phyloP scores from a whole-genome alignment of 2,888 invertebrate genomes.

The Netelia virgata region DNA sequence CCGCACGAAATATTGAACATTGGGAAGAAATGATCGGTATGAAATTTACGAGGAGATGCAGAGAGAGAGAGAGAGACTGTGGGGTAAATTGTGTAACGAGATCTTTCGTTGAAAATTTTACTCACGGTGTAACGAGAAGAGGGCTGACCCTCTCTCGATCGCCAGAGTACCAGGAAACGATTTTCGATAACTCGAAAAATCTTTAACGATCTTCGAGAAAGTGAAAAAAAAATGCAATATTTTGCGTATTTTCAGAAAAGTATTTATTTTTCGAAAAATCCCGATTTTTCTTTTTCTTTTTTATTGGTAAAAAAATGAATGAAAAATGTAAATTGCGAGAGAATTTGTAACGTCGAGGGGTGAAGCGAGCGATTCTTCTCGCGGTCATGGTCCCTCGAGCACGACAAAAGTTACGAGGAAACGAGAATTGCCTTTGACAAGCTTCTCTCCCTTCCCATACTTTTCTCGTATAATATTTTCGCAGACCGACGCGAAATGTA shows the following conservation, averaged over 20 bases:
- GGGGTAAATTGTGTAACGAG: slow-evolving; percentile 11
- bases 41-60: neutral
- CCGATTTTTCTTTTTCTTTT: neutral
- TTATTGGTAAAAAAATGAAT: neutral
- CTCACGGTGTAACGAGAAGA: neutral
- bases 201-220: slow-evolving; percentile 56
- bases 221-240: neutral
- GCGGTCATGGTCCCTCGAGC: slow-evolving; percentile 52
- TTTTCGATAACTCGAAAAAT: slow-evolving; percentile 15
- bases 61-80: slow-evolving; percentile 2
- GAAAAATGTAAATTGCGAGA: neutral
- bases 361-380: slow-evolving; percentile 37
- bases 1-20: slow-evolving; percentile 27
- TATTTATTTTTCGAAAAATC: too few species aligned
- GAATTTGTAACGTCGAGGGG: neutral
- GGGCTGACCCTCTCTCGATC: neutral
- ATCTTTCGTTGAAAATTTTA: slow-evolving; percentile 1
- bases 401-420: slow-evolving; percentile 42
- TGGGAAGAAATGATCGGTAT: neutral
- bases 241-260: neutral
- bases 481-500: neutral
- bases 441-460: too few species aligned
- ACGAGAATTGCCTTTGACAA: neutral
- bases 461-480: slow-evolving; percentile 8
- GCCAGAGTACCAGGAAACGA: too few species aligned